These are phyloP conservation scores for Phalangium opilio DNA, from an alignment of 2,888 invertebrate genomes.

Conservation along the genomic window DNA sequence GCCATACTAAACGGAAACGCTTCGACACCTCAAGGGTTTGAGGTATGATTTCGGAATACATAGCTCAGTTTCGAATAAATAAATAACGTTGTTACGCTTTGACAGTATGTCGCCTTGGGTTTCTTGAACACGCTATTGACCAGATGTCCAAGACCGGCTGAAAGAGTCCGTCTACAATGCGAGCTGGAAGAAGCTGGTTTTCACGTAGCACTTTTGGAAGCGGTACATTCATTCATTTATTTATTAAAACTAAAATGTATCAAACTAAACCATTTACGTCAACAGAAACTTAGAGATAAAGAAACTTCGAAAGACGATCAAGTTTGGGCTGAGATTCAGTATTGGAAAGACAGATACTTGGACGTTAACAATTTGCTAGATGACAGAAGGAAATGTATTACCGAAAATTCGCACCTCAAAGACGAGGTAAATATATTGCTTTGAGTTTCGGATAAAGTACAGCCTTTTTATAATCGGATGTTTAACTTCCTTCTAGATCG, in stretches of 20 bases:
- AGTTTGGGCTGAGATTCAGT: neutral
- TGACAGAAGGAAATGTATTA: neutral
- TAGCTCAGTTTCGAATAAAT: neutral
- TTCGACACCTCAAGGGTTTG: conserved; percentile 6
- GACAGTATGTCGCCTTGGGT: conserved; percentile 39
- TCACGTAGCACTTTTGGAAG: conserved; percentile 24
- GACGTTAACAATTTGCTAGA: neutral
- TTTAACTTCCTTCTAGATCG: too few species aligned
- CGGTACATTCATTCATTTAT: conserved; percentile 20
- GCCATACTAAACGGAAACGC: conserved; percentile 15
- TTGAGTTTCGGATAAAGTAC: too few species aligned
- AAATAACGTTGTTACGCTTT: neutral
- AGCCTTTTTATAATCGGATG: too few species aligned
- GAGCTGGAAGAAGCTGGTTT: conserved; percentile 31
- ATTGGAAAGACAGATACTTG: neutral
- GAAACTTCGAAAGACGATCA: neutral
- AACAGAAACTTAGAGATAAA: neutral
- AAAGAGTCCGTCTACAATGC: conserved; percentile 29
- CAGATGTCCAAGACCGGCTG: conserved; percentile 40
- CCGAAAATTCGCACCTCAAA: neutral
- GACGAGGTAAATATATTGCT: neutral
- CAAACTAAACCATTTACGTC: neutral
- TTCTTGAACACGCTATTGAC: conserved; percentile 68
- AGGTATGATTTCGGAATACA: conserved; percentile 4
- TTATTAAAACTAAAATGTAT: too few species aligned